Base-by-base conservation (phyloP, 2,797 vertebrate species). In the Sebastes iracundus region DNA sequence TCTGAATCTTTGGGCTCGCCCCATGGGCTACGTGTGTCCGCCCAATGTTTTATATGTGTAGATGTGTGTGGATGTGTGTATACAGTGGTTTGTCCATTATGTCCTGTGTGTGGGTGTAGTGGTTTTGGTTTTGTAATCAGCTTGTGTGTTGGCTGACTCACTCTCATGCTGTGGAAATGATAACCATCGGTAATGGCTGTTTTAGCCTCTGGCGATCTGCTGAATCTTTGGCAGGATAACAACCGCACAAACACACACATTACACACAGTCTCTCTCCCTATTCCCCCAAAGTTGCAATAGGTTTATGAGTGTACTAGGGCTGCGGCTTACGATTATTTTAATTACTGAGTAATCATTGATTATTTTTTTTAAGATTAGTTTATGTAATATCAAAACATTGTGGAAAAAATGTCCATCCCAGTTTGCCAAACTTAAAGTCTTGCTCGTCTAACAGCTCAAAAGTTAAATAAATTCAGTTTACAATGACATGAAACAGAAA, bases 81-180 rank as follows among this genome's bases (percentile, higher is more conserved):
- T 46, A 14, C 60, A 62, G 68, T 16, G 81, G 64, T 74, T 70
- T 68, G 73, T 72, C 53, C 58, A 42, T 77, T 72, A 64, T 72
- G 61, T 13, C 33, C 11, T 79, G 65, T 81, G 56, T 86, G 75
- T 60, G 79, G 59, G 61, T 32, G 59, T 52, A 27, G 73, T 80
- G 85, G 80, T 89, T 92, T 92, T 86, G 87, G 86, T 85, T 90
- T 88, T 83, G 74, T 91, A 90, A 93, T 93, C 90, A 89, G 89
- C 83, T 90, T 92, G 90, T 73, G 79, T 88, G 83, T 91, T 92
- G 90, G 88, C 92, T 78, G 88, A 70, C 74, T 85, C 60, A 16
- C 78, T 49, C 46, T 49, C n/a, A 5, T 42, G 23, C 74, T 60
- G 78, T 86, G 83, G 90, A 85, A 91, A 93, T 84, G 83, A 92